phyloP scores from a whole-genome alignment of 2,888 invertebrate genomes.

The Nasonovia ribisnigri region DNA sequence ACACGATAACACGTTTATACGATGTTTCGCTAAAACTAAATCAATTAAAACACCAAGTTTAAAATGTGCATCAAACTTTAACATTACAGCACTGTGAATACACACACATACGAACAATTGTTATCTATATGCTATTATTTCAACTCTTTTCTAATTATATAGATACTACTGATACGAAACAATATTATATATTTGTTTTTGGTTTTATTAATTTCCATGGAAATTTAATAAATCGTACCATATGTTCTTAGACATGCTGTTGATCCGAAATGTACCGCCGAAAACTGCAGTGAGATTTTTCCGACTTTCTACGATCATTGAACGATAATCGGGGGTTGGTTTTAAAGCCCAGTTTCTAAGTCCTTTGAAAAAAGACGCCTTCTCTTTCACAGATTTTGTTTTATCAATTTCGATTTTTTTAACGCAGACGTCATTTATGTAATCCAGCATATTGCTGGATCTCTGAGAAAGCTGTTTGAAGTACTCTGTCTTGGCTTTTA shows the following conservation, averaged over 20 bases:
- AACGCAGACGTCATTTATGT: neutral
- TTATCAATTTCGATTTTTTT: fast-evolving
- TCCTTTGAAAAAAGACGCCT: no score
- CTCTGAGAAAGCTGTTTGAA: neutral
- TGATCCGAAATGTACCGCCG: neutral
- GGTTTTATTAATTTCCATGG: neutral
- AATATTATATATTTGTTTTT: neutral
- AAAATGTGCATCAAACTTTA: neutral
- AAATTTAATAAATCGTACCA: neutral
- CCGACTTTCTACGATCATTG: no score
- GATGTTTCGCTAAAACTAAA: neutral
- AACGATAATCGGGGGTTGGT: no score
- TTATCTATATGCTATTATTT: neutral
- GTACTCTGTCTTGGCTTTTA: neutral
- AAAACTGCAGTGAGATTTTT: fast-evolving
- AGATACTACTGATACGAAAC: neutral
- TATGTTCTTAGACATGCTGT: neutral
- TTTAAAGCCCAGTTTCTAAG: no score
- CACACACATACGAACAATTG: neutral
- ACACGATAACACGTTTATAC: neutral
- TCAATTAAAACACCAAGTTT: neutral
- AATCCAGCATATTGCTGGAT: neutral
- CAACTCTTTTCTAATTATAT: neutral
- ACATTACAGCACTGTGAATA: neutral
- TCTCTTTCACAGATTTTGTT: neutral